Evolutionary conservation across 2,888 invertebrate genomes (phyloP).

Genomic region (Xestia sexstrigata): DNA sequence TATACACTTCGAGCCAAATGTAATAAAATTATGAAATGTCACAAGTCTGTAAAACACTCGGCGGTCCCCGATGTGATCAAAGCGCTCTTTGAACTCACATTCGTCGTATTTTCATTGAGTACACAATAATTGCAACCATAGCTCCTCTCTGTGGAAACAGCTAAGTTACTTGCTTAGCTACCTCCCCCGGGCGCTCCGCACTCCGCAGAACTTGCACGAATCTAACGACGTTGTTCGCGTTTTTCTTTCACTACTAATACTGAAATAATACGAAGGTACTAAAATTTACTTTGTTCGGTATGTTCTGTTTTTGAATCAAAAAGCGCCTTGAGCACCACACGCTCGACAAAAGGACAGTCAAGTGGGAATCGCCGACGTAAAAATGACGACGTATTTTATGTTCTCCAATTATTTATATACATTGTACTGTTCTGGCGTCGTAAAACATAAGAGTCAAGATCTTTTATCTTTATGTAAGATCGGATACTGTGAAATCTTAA

Average conservation of each 20-base stretch:
- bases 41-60: constrained; percentile 30
- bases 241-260: constrained; percentile 53
- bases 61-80: constrained; percentile 45
- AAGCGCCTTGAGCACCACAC: constrained; percentile 31
- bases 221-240: constrained; percentile 42
- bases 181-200: constrained; percentile 50
- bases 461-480: constrained; percentile 34
- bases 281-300: constrained; percentile 48
- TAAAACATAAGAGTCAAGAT: constrained; percentile 23
- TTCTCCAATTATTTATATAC: constrained; percentile 46
- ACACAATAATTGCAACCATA: constrained; percentile 45
- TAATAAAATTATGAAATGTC: constrained; percentile 45
- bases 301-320: constrained; percentile 35
- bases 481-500: constrained; percentile 31
- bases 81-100: constrained; percentile 37
- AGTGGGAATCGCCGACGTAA: constrained; percentile 39
- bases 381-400: constrained; percentile 50
- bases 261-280: constrained; percentile 49
- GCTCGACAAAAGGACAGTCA: constrained; percentile 45
- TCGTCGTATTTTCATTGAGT: constrained; percentile 43
- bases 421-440: constrained; percentile 32
- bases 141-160: constrained; percentile 18
- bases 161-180: constrained; percentile 47
- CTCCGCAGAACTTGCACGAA: constrained; percentile 29
- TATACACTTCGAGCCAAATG: constrained; percentile 16